A percentile compares a stretch with the other conserved stretches of the same genome.
Conservation (phyloP, 2,113 vertebrate species). For the Cyanistes caeruleus region DNA sequence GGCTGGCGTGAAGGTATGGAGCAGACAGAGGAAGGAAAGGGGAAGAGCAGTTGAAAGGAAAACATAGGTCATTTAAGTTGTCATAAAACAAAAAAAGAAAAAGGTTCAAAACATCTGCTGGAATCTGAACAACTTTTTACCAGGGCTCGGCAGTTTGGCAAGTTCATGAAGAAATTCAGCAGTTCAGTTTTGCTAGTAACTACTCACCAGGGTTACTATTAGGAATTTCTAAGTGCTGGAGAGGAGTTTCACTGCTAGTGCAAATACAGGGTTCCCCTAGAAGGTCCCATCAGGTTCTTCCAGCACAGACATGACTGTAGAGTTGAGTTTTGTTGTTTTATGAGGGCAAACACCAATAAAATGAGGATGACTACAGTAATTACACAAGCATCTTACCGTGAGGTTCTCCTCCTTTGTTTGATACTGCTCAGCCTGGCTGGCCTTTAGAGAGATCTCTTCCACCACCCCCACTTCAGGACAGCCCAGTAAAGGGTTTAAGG, state of each 20-base stretch:
- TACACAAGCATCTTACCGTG: not conserved
- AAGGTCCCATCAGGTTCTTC: not conserved
- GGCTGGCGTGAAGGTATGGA: not conserved
- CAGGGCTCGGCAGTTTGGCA: not conserved
- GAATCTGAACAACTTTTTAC: not conserved
- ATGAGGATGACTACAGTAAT: not conserved
- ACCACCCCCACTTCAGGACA: not conserved
- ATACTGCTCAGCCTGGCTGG: not conserved
- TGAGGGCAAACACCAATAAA: not conserved
- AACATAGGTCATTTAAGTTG: not conserved
- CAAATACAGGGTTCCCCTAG: not conserved
- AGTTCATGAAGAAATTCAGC: not conserved
- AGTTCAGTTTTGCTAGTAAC: not conserved
- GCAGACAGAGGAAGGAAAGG: slow-evolving; percentile 9
- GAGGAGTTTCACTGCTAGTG: not conserved
- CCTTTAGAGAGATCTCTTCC: not conserved
- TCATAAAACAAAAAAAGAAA: not conserved
- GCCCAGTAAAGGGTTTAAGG: not conserved
- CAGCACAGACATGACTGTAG: not conserved
- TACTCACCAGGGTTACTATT: not conserved
- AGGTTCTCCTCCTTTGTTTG: not conserved
- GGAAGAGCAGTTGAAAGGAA: slow-evolving; percentile 41
- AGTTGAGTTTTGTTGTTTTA: not conserved
- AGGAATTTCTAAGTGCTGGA: not conserved
- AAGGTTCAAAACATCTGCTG: slow-evolving; percentile 3